These are phyloP conservation scores for Mycteria americana DNA, from an alignment of 2,797 vertebrate genomes.

Conservation along the genomic window DNA sequence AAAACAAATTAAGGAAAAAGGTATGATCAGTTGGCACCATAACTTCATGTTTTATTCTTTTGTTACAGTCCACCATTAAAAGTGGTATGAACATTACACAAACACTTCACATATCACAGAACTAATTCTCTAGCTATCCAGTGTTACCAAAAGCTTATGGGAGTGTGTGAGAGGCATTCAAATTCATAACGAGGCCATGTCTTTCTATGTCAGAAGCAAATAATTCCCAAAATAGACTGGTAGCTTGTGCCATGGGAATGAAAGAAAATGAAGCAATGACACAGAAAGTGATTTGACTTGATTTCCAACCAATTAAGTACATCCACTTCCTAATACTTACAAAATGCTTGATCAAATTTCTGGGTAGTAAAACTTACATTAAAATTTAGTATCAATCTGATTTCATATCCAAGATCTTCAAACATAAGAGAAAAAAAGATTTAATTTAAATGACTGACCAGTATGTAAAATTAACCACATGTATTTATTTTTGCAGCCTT, in stretches of 20 bases:
- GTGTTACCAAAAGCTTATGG: background rate
- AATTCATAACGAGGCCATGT: background rate
- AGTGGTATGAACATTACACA: background rate
- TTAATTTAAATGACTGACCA: background rate
- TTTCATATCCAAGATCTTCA: background rate
- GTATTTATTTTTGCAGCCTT: background rate
- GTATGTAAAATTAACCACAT: background rate
- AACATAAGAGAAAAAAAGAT: background rate
- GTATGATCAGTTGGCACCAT: accelerated
- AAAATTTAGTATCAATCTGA: background rate
- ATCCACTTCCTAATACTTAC: background rate
- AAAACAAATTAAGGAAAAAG: background rate
- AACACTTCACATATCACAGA: background rate
- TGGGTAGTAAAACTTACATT: background rate
- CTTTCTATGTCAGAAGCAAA: background rate
- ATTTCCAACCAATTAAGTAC: background rate
- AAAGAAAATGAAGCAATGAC: background rate
- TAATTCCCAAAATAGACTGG: background rate
- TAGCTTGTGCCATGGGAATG: background rate
- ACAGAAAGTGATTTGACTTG: background rate
- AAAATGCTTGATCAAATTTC: background rate
- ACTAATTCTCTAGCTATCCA: background rate
- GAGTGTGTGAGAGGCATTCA: background rate
- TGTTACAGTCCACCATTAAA: background rate
- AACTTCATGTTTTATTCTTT: background rate